Evolutionary conservation across 2,797 vertebrate species (phyloP), one percentile per base, ranked within the genome.

Genomic region (Xenentodon cancila): DNA sequence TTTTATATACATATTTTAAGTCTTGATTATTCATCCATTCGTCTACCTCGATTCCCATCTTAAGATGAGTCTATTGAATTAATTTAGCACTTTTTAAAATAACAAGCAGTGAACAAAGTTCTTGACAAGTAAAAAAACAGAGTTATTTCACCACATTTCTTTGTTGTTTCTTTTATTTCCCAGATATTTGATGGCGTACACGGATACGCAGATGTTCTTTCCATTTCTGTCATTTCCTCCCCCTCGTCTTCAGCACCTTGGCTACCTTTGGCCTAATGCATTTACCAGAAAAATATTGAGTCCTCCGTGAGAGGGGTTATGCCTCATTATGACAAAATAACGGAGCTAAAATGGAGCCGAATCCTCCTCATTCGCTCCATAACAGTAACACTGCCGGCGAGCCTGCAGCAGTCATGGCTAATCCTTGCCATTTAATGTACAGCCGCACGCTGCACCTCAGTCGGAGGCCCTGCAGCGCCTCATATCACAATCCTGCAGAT

Each of bases 391-490:
- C 69, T 84, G 84, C 84, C 83, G 75, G 82, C 21, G 59, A 65
- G 82, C 75, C 77, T 27, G 80, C 84, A 80, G 84, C 82, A 67
- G 79, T 77, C 8, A 20, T 22, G 65, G 76, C 75, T 89, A 84
- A 92, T 89, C 89, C 83, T 17, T 71, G 65, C 42, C 69, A 69
- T 88, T 90, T 83, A 85, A 90, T 86, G 88, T 90, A 89, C 77
- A 74, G 82, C 79, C 80, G 73, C 70, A 53, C 73, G 51, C 67
- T 64, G 69, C 82, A 73, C 77, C 75, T 84, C 82, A 71, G 68
- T 80, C 63, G 66, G 68, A 55, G 77, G 73, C 79, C 85, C 53
- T 74, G 68, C 80, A n/a, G 54, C 7, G 0, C 54, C 78, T 85
- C 64, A 48, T 81, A 88, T 89, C 88, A 71, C 73, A 20, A 58